Evolutionary conservation across 2,888 invertebrate genomes (phyloP).

Genomic region (Meghimatium bilineatum): DNA sequence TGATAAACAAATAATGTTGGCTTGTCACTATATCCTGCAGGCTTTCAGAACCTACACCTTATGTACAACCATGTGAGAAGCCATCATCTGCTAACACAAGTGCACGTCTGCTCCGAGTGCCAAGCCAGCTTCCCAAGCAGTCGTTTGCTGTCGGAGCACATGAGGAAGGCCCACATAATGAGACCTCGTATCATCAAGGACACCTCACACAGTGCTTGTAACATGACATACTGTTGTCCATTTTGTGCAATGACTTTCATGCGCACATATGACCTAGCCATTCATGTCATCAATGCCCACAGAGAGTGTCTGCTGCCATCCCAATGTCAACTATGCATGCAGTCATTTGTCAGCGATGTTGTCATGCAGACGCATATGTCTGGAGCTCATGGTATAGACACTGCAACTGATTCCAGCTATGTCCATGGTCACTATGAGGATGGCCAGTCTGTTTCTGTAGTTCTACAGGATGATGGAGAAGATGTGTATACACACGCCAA

Average conservation of each 20-base stretch:
- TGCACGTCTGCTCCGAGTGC: constrained; percentile 41
- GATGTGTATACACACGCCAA: constrained; percentile 23
- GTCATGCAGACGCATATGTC: constrained; percentile 44
- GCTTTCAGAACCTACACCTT: constrained; percentile 39
- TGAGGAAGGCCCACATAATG: constrained; percentile 33
- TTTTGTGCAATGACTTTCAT: constrained; percentile 40
- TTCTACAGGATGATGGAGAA: constrained; percentile 26
- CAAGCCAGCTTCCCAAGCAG: constrained; percentile 29
- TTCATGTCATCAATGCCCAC: constrained; percentile 46
- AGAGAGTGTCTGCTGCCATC: constrained; percentile 34
- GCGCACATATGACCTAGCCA: constrained; percentile 44
- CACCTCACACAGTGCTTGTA: constrained; percentile 1
- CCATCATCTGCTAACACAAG: constrained; percentile 44
- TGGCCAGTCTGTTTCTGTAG: constrained; percentile 32
- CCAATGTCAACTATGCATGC: constrained; percentile 44
- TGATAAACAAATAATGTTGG: neutral
- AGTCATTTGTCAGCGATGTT: constrained; percentile 39
- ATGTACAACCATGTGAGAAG: constrained; percentile 47
- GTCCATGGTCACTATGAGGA: constrained; percentile 25
- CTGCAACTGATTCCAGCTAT: constrained; percentile 6
- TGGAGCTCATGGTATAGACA: constrained; percentile 40
- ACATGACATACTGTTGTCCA: constrained; percentile 44
- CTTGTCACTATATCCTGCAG: constrained; percentile 5
- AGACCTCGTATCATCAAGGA: constrained; percentile 34
- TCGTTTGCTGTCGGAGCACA: constrained; percentile 42